Base-by-base conservation (phyloP, 2,888 invertebrate genomes). In the Andrena trimmerana region DNA sequence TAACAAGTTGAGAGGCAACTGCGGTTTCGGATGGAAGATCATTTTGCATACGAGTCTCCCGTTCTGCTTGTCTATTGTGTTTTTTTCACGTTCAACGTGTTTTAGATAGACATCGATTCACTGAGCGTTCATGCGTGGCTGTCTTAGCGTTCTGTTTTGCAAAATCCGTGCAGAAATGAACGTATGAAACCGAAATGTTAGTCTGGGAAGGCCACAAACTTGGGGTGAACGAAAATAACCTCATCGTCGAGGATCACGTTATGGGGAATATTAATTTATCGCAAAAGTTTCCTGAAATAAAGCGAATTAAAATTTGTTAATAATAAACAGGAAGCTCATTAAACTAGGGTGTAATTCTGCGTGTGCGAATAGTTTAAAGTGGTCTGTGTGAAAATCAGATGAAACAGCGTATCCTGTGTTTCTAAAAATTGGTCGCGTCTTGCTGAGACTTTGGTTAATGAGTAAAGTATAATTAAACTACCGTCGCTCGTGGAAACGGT, bases 11-110 rank as follows among this genome's bases (percentile, higher is more conserved):
- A 71, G 60, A 63, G 24, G 36, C 65, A 69, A 73, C 67, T 27
- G 52, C 3, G 50, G 63, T 71, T 71, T 68, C 74, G 83, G 65
- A 74, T 79, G 80, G 59, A 50, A 83, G 67, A 80, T 77, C 36
- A 75, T 80, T 80, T 85, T 81, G 59, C 76, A 81, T 66, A 69
- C 62, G 13, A 42, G 50, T 50, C 62, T 6, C 20, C 69, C 74
- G 29, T 80, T 74, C 50, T 42, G 54, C 52, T 67, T 33, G 52
- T 69, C 67, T 75, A 75, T 65, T 57, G 54, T 36, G 50, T 48
- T 76, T 63, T 68, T 31, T 20, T 62, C 20, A 24, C 69, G 29
- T 82, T 50, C 27, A 29, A 27, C 33, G 54, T 31, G 29, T 72
- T 77, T 63, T 69, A 75, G 50, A 68, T 80, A 59, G 36, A 77